Evolutionary conservation across 2,113 vertebrate genomes (phyloP).

Genomic region (Jacana jacana): DNA sequence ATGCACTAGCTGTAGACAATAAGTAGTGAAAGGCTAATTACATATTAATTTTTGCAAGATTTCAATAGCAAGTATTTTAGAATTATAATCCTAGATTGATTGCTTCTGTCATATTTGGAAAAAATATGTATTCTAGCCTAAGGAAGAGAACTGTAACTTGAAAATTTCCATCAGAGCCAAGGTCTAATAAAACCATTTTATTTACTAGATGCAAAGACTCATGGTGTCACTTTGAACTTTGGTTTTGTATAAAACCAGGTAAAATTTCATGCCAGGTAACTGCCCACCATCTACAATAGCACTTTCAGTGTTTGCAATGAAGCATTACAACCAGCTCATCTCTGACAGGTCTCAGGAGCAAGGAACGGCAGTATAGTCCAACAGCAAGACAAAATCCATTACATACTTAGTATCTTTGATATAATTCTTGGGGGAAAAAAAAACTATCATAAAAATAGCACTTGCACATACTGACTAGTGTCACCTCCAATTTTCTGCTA

Average conservation of each 20-base stretch:
- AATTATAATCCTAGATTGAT: background rate
- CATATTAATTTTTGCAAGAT: background rate
- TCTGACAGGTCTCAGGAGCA: background rate
- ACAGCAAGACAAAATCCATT: background rate
- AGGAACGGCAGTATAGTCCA: background rate
- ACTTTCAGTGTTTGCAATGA: background rate
- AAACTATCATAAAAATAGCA: background rate
- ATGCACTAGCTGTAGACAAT: background rate
- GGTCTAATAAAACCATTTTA: background rate
- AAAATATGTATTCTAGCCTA: background rate
- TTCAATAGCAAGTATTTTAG: background rate
- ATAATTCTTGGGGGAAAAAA: background rate
- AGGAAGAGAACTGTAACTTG: background rate
- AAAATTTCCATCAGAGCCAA: background rate
- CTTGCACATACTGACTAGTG: background rate
- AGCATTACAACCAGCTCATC: background rate
- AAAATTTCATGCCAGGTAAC: background rate
- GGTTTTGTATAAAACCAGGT: background rate
- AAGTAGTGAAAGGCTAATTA: background rate
- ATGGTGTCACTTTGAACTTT: no score
- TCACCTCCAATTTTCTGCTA: background rate
- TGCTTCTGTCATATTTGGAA: background rate
- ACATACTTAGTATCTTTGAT: background rate
- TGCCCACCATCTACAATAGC: background rate
- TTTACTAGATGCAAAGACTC: background rate